phyloP scores from a whole-genome alignment of 1,140 invertebrate species.

The Apocrypta bakeri region DNA sequence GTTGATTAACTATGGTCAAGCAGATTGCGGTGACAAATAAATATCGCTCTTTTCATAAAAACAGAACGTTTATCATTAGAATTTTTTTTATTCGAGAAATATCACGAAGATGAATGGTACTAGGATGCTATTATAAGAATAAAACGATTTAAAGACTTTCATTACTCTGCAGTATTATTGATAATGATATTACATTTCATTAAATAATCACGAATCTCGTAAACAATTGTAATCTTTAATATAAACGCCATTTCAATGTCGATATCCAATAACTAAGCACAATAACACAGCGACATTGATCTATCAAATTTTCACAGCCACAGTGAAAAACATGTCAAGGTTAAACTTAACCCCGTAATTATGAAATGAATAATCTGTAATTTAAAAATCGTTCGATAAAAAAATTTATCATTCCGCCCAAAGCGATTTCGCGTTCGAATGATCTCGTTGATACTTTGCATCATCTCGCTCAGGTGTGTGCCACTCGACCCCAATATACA shows the following conservation, averaged over 20 bases:
- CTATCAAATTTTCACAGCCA: neutral
- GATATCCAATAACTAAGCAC: neutral
- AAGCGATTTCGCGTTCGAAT: neutral
- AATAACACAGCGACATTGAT: neutral
- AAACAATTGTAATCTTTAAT: neutral
- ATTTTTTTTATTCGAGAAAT: no score
- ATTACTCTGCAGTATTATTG: neutral
- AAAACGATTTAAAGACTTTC: no score
- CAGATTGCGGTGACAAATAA: no score
- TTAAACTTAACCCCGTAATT: no score
- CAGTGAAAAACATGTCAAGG: conserved; percentile 29
- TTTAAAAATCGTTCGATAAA: neutral
- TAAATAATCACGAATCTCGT: neutral
- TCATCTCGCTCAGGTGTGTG: neutral
- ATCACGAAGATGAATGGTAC: no score
- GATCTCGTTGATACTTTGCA: neutral
- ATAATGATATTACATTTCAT: neutral
- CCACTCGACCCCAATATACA: neutral
- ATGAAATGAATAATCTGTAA: neutral
- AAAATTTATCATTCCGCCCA: neutral
- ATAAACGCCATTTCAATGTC: neutral
- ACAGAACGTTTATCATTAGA: no score
- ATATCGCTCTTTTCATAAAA: no score
- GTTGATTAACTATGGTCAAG: no score
- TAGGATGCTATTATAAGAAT: no score